Conservation (phyloP, 1,140 invertebrate genomes). For the Cephus cinctus region DNA sequence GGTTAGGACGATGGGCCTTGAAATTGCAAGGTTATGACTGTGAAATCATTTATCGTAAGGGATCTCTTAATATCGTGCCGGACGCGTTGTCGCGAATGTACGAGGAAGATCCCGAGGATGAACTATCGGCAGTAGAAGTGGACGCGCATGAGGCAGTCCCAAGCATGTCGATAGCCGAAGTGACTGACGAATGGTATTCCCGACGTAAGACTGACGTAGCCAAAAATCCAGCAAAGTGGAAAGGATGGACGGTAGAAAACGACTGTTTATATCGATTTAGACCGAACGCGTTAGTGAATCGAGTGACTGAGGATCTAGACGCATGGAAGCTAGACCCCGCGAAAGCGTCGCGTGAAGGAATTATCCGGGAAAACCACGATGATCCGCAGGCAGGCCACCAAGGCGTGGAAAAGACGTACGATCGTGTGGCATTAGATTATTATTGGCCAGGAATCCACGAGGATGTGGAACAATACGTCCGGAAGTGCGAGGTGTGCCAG, state of each 20-base stretch:
- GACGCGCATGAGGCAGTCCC: neutral
- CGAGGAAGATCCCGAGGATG: neutral
- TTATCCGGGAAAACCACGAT: conserved; percentile 25
- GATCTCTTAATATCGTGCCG: conserved; percentile 18
- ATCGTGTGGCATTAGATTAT: conserved; percentile 23
- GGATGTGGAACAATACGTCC: conserved; percentile 24
- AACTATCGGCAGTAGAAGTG: neutral
- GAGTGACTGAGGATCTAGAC: neutral
- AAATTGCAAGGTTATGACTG: conserved; percentile 35
- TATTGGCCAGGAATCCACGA: conserved; percentile 33
- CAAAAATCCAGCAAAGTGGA: no score
- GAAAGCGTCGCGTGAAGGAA: conserved; percentile 15
- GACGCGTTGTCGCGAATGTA: conserved; percentile 12
- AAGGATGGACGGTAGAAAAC: no score
- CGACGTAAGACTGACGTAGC: neutral
- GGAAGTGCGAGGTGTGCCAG: conserved; percentile 25
- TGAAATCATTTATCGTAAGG: conserved; percentile 14
- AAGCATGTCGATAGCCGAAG: no score
- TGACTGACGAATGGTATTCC: no score
- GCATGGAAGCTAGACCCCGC: conserved; percentile 36
- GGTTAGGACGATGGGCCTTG: conserved; percentile 36
- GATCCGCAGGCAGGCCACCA: conserved; percentile 37
- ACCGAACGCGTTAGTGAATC: no score
- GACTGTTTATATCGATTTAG: no score
- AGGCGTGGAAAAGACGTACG: conserved; percentile 38